A percentile compares a stretch with the other conserved stretches of the same genome.
These are phyloP conservation scores for Myotis myotis DNA, from an alignment of 2,797 vertebrate species.

Conservation along the genomic window DNA sequence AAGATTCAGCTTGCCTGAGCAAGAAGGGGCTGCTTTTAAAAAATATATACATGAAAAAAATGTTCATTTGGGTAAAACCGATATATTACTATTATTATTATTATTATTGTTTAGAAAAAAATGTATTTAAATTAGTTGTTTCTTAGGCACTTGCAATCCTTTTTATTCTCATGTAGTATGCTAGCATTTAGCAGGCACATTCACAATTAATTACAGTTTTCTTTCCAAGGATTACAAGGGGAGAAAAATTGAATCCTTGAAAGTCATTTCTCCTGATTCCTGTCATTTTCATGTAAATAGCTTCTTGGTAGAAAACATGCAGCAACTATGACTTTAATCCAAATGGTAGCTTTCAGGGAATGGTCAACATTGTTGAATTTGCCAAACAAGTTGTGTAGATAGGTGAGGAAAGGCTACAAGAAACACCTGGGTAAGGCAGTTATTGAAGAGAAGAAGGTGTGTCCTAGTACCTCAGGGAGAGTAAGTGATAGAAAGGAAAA, in stretches of 20 bases:
- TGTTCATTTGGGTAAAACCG: neutral
- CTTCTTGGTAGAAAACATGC: slow-evolving; percentile 1
- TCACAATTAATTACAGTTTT: slow-evolving; percentile 37
- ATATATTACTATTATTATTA: neutral
- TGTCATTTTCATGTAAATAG: slow-evolving; percentile 57
- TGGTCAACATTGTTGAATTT: neutral
- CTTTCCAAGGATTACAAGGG: slow-evolving; percentile 29
- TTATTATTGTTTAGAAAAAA: too few relatives aligned
- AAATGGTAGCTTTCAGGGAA: neutral
- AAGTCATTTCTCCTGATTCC: slow-evolving; percentile 56
- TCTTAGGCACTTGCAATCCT: slow-evolving; percentile 35
- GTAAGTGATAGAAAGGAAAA: slow-evolving; percentile 22
- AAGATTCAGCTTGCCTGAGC: neutral
- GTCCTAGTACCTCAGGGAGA: slow-evolving; percentile 53
- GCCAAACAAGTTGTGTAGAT: neutral
- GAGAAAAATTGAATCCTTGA: slow-evolving; percentile 44
- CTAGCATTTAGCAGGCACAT: neutral
- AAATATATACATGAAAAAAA: neutral
- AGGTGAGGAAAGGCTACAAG: neutral
- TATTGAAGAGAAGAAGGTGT: slow-evolving; percentile 54
- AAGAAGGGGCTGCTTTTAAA: neutral
- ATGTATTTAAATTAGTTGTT: slow-evolving; percentile 10
- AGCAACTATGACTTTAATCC: slow-evolving; percentile 25
- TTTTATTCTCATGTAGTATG: neutral
- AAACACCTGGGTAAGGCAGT: slow-evolving; percentile 29